phyloP scores from a whole-genome alignment of 2,888 invertebrate genomes.

The Ormia ochracea region DNA sequence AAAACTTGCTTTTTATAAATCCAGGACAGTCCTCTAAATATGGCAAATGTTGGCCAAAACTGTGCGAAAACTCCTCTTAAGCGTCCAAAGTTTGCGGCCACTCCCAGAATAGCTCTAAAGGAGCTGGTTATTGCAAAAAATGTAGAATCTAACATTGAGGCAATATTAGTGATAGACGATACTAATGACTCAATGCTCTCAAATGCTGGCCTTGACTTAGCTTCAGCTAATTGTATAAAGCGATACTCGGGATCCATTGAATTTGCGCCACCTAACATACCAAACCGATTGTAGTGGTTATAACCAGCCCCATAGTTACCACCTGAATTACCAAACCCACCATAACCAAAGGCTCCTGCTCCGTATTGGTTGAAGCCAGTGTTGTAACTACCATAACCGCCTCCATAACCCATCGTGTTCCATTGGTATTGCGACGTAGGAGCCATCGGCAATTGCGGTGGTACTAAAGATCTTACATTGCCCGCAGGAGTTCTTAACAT shows the following conservation, averaged over 20 bases:
- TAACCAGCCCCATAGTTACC: constrained; percentile 67
- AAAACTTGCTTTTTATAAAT: constrained; percentile 81
- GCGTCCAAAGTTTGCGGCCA: constrained; percentile 95
- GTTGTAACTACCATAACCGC: constrained; percentile 69
- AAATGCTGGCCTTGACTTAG: constrained; percentile 93
- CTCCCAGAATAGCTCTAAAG: constrained; percentile 95
- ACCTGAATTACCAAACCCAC: constrained; percentile 53
- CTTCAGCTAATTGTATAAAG: constrained; percentile 92
- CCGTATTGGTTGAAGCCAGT: constrained; percentile 52
- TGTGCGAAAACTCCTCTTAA: constrained; percentile 89
- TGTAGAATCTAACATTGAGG: constrained; percentile 97
- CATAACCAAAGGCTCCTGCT: constrained; percentile 60
- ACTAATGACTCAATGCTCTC: constrained; percentile 95
- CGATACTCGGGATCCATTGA: constrained; percentile 76
- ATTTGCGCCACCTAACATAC: constrained; percentile 68
- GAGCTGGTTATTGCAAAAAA: constrained; percentile 97
- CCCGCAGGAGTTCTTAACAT: constrained; percentile 72
- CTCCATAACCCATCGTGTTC: constrained; percentile 60
- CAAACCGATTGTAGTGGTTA: constrained; percentile 72
- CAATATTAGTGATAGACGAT: constrained; percentile 93
- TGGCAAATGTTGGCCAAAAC: constrained; percentile 90
- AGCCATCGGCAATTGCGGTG: constrained; percentile 66
- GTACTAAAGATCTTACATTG: constrained; percentile 69
- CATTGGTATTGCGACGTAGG: constrained; percentile 57
- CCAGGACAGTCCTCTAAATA: constrained; percentile 88